phyloP scores from a whole-genome alignment of 2,113 vertebrate genomes.

The Cercocebus atys region DNA sequence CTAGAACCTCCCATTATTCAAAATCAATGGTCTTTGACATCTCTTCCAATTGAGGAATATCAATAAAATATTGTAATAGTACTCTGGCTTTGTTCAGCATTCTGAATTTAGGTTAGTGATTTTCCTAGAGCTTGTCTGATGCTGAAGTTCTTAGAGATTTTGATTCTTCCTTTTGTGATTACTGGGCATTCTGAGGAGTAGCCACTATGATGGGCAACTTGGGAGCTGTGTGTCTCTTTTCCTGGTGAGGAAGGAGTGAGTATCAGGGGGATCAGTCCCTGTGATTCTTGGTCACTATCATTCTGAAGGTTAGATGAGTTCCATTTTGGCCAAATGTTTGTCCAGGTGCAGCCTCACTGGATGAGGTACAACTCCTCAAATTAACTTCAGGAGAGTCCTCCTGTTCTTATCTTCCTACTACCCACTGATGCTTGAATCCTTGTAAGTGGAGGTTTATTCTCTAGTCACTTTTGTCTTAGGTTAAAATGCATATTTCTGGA shows the following conservation, averaged over 20 bases:
- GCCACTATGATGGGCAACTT: background rate
- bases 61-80: background rate
- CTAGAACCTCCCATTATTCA: background rate
- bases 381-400: background rate
- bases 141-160: background rate
- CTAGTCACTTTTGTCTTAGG: background rate
- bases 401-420: background rate
- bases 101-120: background rate
- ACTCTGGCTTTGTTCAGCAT: background rate
- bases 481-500: background rate
- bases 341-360: background rate
- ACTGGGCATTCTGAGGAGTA: background rate
- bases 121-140: background rate
- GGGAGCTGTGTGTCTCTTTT: background rate
- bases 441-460: background rate
- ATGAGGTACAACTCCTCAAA: background rate
- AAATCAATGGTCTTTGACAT: background rate
- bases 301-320: background rate
- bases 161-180: background rate
- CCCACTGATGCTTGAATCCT: background rate
- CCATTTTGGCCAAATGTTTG: background rate
- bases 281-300: background rate
- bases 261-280: fast-evolving
- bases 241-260: background rate
- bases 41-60: background rate